Evolutionary conservation across 2,888 invertebrate genomes (phyloP), one percentile per base, ranked within the genome.

Genomic region (Prosapia bicincta): DNA sequence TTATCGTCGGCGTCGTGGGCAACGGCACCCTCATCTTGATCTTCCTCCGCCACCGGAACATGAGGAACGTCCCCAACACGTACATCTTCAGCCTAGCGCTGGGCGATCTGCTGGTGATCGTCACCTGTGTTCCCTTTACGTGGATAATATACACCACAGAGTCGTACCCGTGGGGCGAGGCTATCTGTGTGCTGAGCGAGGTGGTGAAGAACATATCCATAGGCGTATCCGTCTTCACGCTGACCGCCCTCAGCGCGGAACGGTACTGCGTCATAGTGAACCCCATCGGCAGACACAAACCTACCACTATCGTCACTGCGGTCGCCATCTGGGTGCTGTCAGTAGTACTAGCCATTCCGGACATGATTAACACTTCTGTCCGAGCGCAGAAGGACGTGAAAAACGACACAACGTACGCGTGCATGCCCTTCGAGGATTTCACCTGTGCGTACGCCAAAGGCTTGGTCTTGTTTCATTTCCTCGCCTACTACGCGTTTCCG

Each of bases 221-320:
- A 75, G 97, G 97, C 0, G 97, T 97, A 0, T 96, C 96, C 0
- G 96, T 97, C 0, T 97, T 97, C 84, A 97, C 97, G 0, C 86
- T 97, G 79, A 96, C 96, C 0, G 96, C 96, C 0, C 86, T 97
- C 0, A 96, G 96, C 24, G 94, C 93, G 10, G 96, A 97, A 85
- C 88, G 97, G 72, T 97, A 95, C 85, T 94, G 93, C 84, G 97
- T 97, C 3, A 96, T 97, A 79, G 96, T 96, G 3, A 92, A 95
- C 84, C 97, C 97, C 0, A 86, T 97, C 86, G 88, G 93, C 81
- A 93, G n/a, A n/a, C n/a, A n/a, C n/a, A n/a, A n/a, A n/a, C n/a
- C n/a, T n/a, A 93, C 82, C 87, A 92, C 20, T 92, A 94, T 30
- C 30, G 30, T 30, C 30, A 30, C 85, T 89, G 92, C 92, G 0